These are phyloP conservation scores for Leptopilina myrica DNA, from an alignment of 2,888 invertebrate species.

Conservation along the genomic window DNA sequence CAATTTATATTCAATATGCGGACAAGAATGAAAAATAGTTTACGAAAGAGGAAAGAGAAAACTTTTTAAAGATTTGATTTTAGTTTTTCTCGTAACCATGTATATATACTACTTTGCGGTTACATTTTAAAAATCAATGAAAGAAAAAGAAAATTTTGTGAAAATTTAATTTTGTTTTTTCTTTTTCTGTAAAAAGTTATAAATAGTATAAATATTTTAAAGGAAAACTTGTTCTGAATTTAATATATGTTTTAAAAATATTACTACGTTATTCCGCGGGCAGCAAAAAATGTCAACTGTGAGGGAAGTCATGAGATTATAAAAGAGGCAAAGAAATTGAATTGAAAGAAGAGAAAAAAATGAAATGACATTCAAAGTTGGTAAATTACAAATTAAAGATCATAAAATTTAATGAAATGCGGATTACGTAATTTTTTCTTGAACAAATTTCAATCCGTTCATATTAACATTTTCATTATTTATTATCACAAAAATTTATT, in stretches of 20 bases:
- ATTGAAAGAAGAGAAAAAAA: neutral
- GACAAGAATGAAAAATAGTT: neutral
- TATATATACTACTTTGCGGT: too few species aligned
- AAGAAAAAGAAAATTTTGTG: conserved; percentile 5
- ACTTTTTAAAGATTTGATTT: neutral
- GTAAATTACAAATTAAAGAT: too few species aligned
- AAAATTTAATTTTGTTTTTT: neutral
- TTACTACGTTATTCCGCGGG: too few species aligned
- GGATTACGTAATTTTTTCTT: too few species aligned
- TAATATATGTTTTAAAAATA: neutral
- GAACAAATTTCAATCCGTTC: too few species aligned
- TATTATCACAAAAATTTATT: too few species aligned
- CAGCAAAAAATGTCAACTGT: neutral
- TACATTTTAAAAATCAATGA: conserved; percentile 7
- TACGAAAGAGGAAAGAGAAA: neutral
- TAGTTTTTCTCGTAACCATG: neutral
- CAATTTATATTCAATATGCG: conserved; percentile 15
- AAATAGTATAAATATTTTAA: conserved; percentile 14
- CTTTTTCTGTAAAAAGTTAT: neutral
- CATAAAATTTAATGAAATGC: too few species aligned
- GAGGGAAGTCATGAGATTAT: neutral
- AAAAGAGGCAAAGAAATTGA: neutral
- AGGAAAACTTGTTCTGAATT: neutral
- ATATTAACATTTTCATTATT: too few species aligned
- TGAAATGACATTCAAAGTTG: too few species aligned